Base-by-base conservation (phyloP, 2,113 vertebrate species). In the Bucco capensis region DNA sequence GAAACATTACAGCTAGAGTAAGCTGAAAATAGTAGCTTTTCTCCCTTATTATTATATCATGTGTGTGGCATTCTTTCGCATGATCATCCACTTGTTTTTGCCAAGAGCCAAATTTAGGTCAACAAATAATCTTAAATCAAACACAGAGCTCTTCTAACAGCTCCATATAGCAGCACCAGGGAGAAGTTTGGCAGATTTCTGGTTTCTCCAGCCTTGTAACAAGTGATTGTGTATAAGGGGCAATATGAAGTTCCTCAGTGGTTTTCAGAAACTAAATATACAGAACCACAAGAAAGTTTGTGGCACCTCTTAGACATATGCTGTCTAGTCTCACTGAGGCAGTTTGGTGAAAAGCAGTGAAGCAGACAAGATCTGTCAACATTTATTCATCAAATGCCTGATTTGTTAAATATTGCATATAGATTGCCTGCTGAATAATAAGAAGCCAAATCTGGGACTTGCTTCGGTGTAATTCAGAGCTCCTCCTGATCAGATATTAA, bases 381-480 rank as follows among this genome's bases (percentile, higher is more conserved):
- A 94, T 86, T 86, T 94, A 88, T 94, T 84, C 83, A 90, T 93
- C 80, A 90, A 82, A 90, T 81, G 50, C 25, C 33, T 75, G 76
- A 73, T 92, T 92, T 95, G 49, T 65, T 95, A 93, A 95, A 94
- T 93, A 96, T 90, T 95, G 61, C 66, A 84, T 78, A 86, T 57
- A 75, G 83, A 81, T 83, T 91, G 73, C 74, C 71, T 93, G 53
- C 74, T 94, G 88, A 94, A 94, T 89, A 88, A 72, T 79, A 82
- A 92, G 64, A 56, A 90, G 79, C 37, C 49, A 81, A 10, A 57
- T 92, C 83, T 90, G 77, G 66, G 87, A 42, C 46, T 86, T 78
- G 31, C n/a, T 53, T 77, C 83, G 75, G 17, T 42, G 35, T 65
- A 88, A 78, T 71, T 86, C 72, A 83, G 73, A 83, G 49, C 54